Evolutionary conservation across 2,797 vertebrate species (phyloP).

Genomic region (Salarias fasciatus): DNA sequence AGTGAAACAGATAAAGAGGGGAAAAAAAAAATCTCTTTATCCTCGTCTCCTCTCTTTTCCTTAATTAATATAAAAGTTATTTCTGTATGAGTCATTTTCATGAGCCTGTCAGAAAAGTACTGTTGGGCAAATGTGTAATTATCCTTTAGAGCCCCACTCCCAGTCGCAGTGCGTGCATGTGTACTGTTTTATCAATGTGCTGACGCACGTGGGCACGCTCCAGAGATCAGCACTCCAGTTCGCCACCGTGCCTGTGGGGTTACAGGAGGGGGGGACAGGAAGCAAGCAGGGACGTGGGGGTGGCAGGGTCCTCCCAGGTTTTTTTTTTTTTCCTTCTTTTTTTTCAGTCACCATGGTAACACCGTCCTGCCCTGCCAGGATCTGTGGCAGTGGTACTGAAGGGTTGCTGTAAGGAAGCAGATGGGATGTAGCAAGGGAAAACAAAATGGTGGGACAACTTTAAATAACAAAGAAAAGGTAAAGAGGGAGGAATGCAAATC

Average conservation of each 20-base stretch:
- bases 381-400: slow-evolving; percentile 59
- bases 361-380: slow-evolving; percentile 58
- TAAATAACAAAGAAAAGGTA: slow-evolving; percentile 4
- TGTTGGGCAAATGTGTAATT: slow-evolving; percentile 27
- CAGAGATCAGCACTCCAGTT: slow-evolving; percentile 64
- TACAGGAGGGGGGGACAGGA: slow-evolving; percentile 32
- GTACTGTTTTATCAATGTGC: slow-evolving; percentile 6
- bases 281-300: slow-evolving; percentile 13
- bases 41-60: slow-evolving; percentile 14
- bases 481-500: not conserved
- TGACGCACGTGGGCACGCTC: slow-evolving; percentile 44
- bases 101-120: slow-evolving; percentile 21
- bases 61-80: slow-evolving; percentile 19
- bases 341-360: slow-evolving; percentile 79
- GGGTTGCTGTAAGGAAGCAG: slow-evolving; percentile 21
- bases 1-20: slow-evolving; percentile 33
- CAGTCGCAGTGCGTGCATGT: slow-evolving; percentile 2
- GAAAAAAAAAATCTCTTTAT: slow-evolving; percentile 1
- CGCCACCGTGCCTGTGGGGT: slow-evolving; percentile 47
- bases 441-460: slow-evolving; percentile 7
- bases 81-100: slow-evolving; percentile 27
- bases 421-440: slow-evolving; percentile 6
- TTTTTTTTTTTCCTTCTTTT: slow-evolving; percentile 45
- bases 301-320: no score
- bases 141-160: slow-evolving; percentile 9